Evolutionary conservation across 2,113 vertebrate genomes (phyloP), one percentile per base, ranked within the genome.

Genomic region (Ptychochromis oligacanthus): DNA sequence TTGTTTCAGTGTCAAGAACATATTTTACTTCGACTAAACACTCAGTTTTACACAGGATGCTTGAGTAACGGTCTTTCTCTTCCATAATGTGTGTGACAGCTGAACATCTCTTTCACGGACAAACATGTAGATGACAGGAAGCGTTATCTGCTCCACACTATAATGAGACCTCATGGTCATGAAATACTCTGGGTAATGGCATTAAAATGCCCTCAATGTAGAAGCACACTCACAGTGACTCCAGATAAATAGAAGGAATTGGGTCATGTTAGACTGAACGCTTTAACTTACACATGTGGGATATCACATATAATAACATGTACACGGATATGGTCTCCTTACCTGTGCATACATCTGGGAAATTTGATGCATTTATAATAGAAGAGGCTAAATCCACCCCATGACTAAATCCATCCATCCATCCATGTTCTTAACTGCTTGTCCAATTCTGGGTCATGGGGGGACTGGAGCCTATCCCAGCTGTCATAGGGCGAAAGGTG

Each of bases 21-120:
- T 2, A 7, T 7, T 46, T 18, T 60, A 59, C 40, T 22, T 28
- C 58, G 31, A 26, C 58, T 17, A 59, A 83, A 82, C 31, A 28
- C 12, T 28, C 17, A 12, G 15, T 46, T 46, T 12, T 62, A 64
- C 75, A 28, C 18, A 60, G n/a, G 59, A 72, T 74, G 5, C 46
- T 49, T 15, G 40, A 43, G 11, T 43, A 59, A 43, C 4, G 1
- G n/a, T 17, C 11, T 38, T 8, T 56, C 12, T 84, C 57, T 79
- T 20, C 14, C 1, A 31, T 31, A 26, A 43, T 40, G 26, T 31
- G 31, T 57, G 75, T 86, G 74, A 85, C 80, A 55, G 61, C 52
- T 26, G 12, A 87, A 85, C 36, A 75, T 13, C 22, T 28, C 79
- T 84, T 78, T 89, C 83, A 74, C 36, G 70, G 61, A 72, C 67